A percentile compares a stretch with the other conserved stretches of the same genome.
phyloP scores from a whole-genome alignment of 1,140 invertebrate genomes.

The Drosophila sucinea region DNA sequence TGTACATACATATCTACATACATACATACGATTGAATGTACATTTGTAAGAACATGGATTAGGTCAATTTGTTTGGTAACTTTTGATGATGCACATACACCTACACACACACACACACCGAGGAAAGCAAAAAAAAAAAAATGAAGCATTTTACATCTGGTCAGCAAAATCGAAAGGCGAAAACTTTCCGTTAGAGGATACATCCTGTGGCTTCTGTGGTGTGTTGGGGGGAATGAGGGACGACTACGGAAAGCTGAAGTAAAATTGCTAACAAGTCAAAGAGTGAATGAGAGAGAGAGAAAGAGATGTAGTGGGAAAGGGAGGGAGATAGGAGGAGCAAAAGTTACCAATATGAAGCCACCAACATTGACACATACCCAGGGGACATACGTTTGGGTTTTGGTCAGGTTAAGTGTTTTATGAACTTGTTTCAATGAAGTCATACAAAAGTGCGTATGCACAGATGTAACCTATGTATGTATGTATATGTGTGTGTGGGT shows the following conservation, averaged over 20 bases:
- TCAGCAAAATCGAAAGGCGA: slow-evolving; percentile 44
- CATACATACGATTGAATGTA: slow-evolving; percentile 5
- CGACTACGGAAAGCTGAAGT: slow-evolving; percentile 3
- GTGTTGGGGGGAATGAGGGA: not conserved
- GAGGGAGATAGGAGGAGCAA: not conserved
- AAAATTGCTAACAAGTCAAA: slow-evolving; percentile 72
- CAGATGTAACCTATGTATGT: not conserved
- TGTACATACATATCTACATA: not conserved
- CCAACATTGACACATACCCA: slow-evolving; percentile 51
- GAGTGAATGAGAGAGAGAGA: not conserved
- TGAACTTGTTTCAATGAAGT: slow-evolving; percentile 80
- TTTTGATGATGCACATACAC: slow-evolving; percentile 50
- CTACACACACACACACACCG: not conserved
- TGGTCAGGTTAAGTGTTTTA: slow-evolving; percentile 80
- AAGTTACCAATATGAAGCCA: slow-evolving; percentile 19
- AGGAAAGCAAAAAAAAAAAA: slow-evolving; percentile 9
- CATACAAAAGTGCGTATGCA: slow-evolving; percentile 60
- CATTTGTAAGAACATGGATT: slow-evolving; percentile 48
- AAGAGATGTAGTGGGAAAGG: not conserved
- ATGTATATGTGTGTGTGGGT: not conserved
- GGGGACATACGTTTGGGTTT: slow-evolving; percentile 56
- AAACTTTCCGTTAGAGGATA: slow-evolving; percentile 64
- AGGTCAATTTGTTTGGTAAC: slow-evolving; percentile 61
- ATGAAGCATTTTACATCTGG: slow-evolving; percentile 29
- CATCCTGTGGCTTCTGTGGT: slow-evolving; percentile 50